Evolutionary conservation across 2,113 vertebrate genomes (phyloP).

Genomic region (Sander vitreus): DNA sequence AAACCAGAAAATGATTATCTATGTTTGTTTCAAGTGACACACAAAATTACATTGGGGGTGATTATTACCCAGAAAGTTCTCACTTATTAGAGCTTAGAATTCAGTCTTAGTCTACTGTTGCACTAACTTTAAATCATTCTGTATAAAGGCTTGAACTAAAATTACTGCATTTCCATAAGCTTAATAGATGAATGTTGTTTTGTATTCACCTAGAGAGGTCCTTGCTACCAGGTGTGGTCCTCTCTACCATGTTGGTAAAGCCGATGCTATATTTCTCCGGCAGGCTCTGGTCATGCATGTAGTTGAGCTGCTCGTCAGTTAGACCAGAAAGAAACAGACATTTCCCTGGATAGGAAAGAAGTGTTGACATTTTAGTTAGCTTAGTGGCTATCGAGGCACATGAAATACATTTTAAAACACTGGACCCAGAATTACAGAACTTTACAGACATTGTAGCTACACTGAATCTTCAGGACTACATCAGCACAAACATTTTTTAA

Average conservation of each 20-base stretch:
- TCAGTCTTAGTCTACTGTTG: neutral
- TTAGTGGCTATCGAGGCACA: neutral
- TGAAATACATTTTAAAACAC: neutral
- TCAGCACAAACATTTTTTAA: neutral
- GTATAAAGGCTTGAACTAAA: neutral
- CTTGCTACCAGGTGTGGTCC: constrained; percentile 98
- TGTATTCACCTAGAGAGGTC: constrained; percentile 92
- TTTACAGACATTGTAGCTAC: neutral
- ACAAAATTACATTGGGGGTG: neutral
- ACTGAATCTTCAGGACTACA: neutral
- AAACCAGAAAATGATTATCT: neutral
- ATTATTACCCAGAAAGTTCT: neutral
- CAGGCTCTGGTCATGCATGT: constrained; percentile 92
- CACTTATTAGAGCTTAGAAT: neutral
- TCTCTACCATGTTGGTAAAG: constrained; percentile 99
- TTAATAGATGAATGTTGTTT: neutral
- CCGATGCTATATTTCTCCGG: constrained; percentile 95
- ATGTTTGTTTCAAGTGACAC: neutral
- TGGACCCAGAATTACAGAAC: neutral
- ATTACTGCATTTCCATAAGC: neutral
- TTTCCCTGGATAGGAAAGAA: constrained; percentile 87
- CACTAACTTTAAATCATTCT: neutral
- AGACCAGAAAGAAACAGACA: constrained; percentile 96
- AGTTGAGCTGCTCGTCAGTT: constrained; percentile 92
- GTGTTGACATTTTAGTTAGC: neutral